A percentile compares a stretch with the other conserved stretches of the same genome.
Conservation (phyloP, 2,888 invertebrate genomes). For the Eupsilia transversa region DNA sequence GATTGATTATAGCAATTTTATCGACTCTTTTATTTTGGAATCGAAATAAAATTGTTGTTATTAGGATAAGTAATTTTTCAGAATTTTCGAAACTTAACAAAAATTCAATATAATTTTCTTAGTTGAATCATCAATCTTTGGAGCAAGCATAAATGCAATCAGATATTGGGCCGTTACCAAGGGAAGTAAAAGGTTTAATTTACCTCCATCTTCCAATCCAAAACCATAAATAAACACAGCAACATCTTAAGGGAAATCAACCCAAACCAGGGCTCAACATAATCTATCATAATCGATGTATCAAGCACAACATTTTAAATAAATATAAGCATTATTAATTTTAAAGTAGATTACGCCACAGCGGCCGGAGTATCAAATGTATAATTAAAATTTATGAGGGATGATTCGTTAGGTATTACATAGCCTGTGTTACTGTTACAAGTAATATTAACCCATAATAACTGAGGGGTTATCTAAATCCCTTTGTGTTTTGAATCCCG, state of each 20-base stretch:
- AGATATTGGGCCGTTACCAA: not conserved
- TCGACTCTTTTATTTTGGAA: not conserved
- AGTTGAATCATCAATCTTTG: not conserved
- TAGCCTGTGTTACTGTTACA: conserved; percentile 74
- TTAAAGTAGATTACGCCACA: conserved; percentile 71
- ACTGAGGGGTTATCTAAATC: conserved; percentile 75
- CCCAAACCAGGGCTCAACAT: conserved; percentile 11
- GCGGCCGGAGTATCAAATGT: conserved; percentile 78
- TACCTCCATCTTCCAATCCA: not conserved
- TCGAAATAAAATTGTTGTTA: not conserved
- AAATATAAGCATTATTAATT: conserved; percentile 74
- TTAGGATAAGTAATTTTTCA: not conserved
- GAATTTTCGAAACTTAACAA: not conserved
- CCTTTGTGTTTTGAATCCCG: conserved; percentile 74
- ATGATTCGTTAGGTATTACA: conserved; percentile 78
- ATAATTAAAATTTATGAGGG: conserved; percentile 86
- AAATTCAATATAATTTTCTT: not conserved
- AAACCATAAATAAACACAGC: conserved; percentile 1
- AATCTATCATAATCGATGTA: conserved; percentile 51
- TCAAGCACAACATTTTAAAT: conserved; percentile 57
- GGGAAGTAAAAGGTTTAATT: not conserved
- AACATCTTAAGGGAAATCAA: conserved; percentile 15
- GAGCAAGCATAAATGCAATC: not conserved
- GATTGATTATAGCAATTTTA: too few species aligned
- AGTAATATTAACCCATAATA: conserved; percentile 80